Percentiles rank a stretch among this genome's conserved stretches.
phyloP scores from a whole-genome alignment of 1,140 invertebrate genomes.

The Diorhabda sublineata region DNA sequence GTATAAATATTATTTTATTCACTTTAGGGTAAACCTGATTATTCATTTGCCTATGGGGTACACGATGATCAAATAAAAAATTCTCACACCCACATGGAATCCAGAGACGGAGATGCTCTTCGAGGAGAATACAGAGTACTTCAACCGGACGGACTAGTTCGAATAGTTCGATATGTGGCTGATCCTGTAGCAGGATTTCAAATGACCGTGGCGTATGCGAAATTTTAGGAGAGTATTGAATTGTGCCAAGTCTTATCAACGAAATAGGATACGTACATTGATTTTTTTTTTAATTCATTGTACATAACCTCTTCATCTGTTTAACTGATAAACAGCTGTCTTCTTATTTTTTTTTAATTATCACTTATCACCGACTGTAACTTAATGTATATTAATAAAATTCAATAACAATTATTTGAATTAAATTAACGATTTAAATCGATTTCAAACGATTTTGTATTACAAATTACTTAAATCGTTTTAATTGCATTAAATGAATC shows the following conservation, averaged over 20 bases:
- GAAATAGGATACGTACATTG: no score
- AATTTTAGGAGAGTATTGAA: constrained; percentile 31
- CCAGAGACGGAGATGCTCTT: constrained; percentile 64
- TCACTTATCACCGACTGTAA: no score
- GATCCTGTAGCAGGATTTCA: constrained; percentile 54
- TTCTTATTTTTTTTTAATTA: no score
- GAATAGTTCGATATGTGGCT: constrained; percentile 55
- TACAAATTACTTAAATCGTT: no score
- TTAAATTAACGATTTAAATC: no score
- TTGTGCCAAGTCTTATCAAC: neutral
- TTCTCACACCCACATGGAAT: constrained; percentile 64
- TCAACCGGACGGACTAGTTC: constrained; percentile 64
- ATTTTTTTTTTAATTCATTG: no score
- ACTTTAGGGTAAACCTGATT: constrained; percentile 59
- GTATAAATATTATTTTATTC: neutral
- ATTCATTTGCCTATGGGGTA: constrained; percentile 65
- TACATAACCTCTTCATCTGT: no score
- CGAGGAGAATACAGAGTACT: constrained; percentile 61
- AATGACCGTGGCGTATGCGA: constrained; percentile 45
- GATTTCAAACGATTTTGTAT: no score
- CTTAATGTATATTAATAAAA: no score
- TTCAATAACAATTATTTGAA: no score
- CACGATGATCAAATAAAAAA: constrained; percentile 66
- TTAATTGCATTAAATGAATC: no score
- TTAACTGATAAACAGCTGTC: no score